phyloP scores from a whole-genome alignment of 2,797 vertebrate genomes.

The Perodicticus potto region DNA sequence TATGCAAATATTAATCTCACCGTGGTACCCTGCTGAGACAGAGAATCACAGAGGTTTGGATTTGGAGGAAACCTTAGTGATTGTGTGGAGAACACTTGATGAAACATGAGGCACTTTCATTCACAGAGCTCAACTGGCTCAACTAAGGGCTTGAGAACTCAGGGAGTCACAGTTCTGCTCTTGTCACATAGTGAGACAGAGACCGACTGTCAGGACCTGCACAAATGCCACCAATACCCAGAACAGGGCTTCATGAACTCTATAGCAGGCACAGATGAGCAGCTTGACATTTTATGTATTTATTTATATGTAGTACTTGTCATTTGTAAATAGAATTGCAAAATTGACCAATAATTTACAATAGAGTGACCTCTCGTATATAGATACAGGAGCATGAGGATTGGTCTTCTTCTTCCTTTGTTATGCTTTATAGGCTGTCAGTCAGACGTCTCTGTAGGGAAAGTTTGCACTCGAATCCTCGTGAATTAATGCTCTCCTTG shows the following conservation, averaged over 20 bases:
- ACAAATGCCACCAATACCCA: rapidly evolving
- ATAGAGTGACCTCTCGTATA: not conserved
- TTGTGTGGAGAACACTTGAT: not conserved
- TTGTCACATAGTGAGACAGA: not conserved
- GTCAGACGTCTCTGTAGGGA: not conserved
- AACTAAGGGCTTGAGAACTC: too few relatives aligned
- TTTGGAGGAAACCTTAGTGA: not conserved
- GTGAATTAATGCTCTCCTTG: not conserved
- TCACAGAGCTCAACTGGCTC: not conserved
- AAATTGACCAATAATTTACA: not conserved
- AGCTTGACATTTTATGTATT: not conserved
- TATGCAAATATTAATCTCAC: not conserved
- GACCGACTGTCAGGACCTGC: too few relatives aligned
- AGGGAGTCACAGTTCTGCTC: not conserved
- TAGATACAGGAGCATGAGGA: not conserved
- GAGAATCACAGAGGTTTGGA: not conserved
- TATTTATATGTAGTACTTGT: not conserved
- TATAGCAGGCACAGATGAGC: not conserved
- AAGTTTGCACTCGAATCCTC: not conserved
- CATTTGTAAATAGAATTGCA: not conserved
- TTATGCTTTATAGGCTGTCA: not conserved
- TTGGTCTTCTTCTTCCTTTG: not conserved
- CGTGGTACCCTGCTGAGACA: not conserved
- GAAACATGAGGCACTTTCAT: not conserved
- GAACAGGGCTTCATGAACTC: not conserved